A percentile compares a stretch with the other conserved stretches of the same genome.
phyloP scores from a whole-genome alignment of 1,140 invertebrate genomes.

The Dreissena rostriformis region DNA sequence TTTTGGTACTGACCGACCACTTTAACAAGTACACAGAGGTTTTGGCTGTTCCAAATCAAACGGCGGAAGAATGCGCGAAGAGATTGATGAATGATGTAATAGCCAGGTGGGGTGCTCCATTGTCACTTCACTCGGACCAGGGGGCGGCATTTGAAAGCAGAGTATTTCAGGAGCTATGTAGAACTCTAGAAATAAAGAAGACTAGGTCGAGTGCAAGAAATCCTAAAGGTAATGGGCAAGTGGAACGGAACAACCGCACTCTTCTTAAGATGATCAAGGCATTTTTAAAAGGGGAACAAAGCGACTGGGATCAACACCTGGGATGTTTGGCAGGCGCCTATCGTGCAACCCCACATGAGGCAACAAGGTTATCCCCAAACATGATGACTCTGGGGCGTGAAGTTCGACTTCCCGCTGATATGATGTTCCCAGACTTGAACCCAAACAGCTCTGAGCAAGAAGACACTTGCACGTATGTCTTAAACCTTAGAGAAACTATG shows the following conservation, averaged over 20 bases:
- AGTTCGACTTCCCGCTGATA: conserved; percentile 52
- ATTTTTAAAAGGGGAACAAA: conserved; percentile 58
- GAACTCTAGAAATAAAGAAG: conserved; percentile 34
- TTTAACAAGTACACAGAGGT: conserved; percentile 19
- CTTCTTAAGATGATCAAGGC: conserved; percentile 60
- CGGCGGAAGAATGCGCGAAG: too few relatives aligned
- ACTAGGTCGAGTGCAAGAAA: conserved; percentile 40
- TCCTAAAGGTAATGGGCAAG: conserved; percentile 62
- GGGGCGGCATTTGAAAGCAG: conserved; percentile 19
- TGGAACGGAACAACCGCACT: conserved; percentile 71
- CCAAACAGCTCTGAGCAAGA: background rate
- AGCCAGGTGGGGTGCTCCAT: conserved; percentile 6
- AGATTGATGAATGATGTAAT: conserved; percentile 12
- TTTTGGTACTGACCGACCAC: conserved; percentile 24
- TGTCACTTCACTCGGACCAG: conserved; percentile 5
- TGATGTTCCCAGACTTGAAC: conserved; percentile 26
- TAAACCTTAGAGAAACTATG: conserved; percentile 2
- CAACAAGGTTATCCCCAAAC: conserved; percentile 57
- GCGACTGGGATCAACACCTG: conserved; percentile 61
- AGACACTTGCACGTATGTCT: conserved; percentile 33
- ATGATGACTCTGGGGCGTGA: conserved; percentile 61
- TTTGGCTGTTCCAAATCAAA: conserved; percentile 12
- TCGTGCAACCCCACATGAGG: conserved; percentile 51
- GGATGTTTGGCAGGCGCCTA: conserved; percentile 51
- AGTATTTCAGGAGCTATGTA: conserved; percentile 36